Evolutionary conservation across 2,888 invertebrate species (phyloP), one percentile per base, ranked within the genome.

Genomic region (Cantharis lateralis): DNA sequence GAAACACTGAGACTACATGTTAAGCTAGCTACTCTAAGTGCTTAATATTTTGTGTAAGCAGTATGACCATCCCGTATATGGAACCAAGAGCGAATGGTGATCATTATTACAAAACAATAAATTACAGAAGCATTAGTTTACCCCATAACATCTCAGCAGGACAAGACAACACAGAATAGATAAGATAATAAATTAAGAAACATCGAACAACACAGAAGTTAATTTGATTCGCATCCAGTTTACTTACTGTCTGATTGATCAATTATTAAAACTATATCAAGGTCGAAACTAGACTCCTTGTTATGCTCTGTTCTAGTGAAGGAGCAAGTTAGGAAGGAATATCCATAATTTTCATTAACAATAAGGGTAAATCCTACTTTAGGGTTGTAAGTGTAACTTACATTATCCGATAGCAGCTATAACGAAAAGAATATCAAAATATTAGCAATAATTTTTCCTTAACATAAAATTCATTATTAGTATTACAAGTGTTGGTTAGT

Each of bases 351-450:
- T 4, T 85, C 84, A 4, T 86, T 80, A 28, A 86, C 84, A 62
- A 78, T 79, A 77, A 90, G 82, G 1, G 78, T 86, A 82, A 88
- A 90, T 82, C 91, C 91, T 81, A 86, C 84, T 85, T 87, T 89
- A 28, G 89, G 88, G 85, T 90, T 87, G 83, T 84, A 48, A 48
- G 48, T n/a, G 48, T 48, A 91, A 26, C 81, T 82, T 68, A 83
- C 81, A 63, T 82, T 82, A 20, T 81, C 80, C 13, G 84, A 78
- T 85, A 87, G 85, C n/a, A 87, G 87, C 63, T 64, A 71, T 64
- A 77, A 71, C 48, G 68, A 69, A 66, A 76, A 69, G 24, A 66
- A 68, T 24, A 61, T 68, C 61, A 74, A 78, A 76, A 71, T 15
- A 78, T 73, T 73, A 75, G 73, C 71, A 76, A 72, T 28, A 76